phyloP scores from a whole-genome alignment of 2,888 invertebrate genomes.

The Cryptocheilus praepositus region DNA sequence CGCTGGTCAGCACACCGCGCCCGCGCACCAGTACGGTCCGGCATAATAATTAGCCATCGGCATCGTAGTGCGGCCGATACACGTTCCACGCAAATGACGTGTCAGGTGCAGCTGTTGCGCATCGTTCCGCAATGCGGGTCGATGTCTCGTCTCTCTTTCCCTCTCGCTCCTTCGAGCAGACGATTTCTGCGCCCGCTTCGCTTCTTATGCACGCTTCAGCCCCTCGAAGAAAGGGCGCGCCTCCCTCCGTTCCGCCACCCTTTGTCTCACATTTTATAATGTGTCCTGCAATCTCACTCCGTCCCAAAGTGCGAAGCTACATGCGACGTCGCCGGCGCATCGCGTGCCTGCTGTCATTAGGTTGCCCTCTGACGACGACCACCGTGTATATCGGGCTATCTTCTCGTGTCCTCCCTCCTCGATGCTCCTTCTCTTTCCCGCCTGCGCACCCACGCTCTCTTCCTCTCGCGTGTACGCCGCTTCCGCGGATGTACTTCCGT shows the following conservation, averaged over 20 bases:
- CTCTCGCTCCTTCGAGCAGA: not conserved
- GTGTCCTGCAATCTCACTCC: slow-evolving; percentile 38
- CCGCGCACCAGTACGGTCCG: slow-evolving; percentile 55
- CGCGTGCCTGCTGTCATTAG: slow-evolving; percentile 56
- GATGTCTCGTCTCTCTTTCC: slow-evolving; percentile 9
- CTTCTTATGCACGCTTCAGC: slow-evolving; percentile 3
- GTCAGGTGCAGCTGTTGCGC: slow-evolving; percentile 70
- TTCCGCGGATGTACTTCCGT: no score
- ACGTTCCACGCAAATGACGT: slow-evolving; percentile 70
- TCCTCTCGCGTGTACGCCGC: not conserved
- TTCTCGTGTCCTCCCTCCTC: slow-evolving; percentile 7
- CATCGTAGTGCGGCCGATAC: slow-evolving; percentile 58
- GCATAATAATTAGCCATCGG: slow-evolving; percentile 68
- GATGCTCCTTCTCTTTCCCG: not conserved
- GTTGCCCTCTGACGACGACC: not conserved
- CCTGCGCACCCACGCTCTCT: not conserved
- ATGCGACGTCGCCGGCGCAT: slow-evolving; percentile 45
- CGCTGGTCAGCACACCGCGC: slow-evolving; percentile 14
- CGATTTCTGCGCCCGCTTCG: not conserved
- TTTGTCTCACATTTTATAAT: slow-evolving; percentile 41
- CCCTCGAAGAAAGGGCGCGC: slow-evolving; percentile 1
- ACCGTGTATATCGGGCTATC: slow-evolving; percentile 42
- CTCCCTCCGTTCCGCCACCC: slow-evolving; percentile 22
- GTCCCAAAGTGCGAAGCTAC: slow-evolving; percentile 50
- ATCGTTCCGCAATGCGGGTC: slow-evolving; percentile 69